phyloP scores from a whole-genome alignment of 2,113 vertebrate species.

The Labeo catla region DNA sequence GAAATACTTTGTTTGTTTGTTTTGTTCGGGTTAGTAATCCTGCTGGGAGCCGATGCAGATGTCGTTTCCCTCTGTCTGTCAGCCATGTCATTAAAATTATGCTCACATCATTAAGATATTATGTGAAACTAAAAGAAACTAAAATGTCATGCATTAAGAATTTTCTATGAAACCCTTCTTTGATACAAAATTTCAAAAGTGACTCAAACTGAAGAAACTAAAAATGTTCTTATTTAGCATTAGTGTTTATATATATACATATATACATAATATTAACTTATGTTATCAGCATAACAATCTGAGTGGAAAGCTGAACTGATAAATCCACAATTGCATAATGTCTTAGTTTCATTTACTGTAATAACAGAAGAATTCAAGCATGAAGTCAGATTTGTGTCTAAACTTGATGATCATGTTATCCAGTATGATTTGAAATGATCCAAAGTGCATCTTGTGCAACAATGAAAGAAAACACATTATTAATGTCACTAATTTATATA shows the following conservation, averaged over 20 bases:
- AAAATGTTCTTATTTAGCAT: not conserved
- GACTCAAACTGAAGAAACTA: not conserved
- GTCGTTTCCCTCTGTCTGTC: not conserved
- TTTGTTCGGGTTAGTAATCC: not conserved
- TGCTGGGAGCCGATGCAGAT: constrained; percentile 19
- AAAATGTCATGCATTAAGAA: not conserved
- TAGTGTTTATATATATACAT: no score
- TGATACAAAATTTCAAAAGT: not conserved
- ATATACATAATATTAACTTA: no score
- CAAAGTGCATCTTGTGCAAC: not conserved
- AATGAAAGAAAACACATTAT: not conserved
- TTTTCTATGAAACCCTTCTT: not conserved
- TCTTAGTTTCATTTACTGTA: not conserved
- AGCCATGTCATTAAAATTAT: not conserved
- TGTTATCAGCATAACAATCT: not conserved
- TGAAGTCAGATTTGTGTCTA: not conserved
- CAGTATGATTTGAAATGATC: not conserved
- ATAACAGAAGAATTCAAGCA: not conserved
- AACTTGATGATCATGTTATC: not conserved
- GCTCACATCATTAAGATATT: not conserved
- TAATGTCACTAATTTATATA: not conserved
- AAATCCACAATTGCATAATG: not conserved
- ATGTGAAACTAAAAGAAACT: not conserved
- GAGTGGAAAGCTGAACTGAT: not conserved
- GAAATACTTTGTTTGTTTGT: constrained; percentile 46